These are phyloP conservation scores for Bombyx mandarina DNA, from an alignment of 1,140 invertebrate species.

Conservation along the genomic window DNA sequence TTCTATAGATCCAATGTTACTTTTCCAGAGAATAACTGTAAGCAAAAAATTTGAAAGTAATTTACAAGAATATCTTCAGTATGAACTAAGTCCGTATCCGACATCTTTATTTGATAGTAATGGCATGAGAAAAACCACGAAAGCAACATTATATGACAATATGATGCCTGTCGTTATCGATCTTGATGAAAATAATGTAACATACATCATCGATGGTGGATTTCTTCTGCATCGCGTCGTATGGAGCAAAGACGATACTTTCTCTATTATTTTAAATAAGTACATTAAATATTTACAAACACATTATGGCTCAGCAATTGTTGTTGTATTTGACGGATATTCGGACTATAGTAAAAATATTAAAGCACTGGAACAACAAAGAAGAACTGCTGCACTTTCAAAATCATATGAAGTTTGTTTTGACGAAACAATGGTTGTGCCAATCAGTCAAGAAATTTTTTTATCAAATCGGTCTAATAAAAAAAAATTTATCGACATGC, in stretches of 20 bases:
- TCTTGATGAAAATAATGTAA: conserved; percentile 37
- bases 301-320: conserved; percentile 22
- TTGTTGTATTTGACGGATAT: conserved; percentile 43
- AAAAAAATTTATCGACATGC: conserved; percentile 26
- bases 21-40: conserved; percentile 47
- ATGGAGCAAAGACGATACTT: conserved; percentile 21
- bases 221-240: conserved; percentile 22
- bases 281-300: conserved; percentile 23
- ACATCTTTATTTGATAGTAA: conserved; percentile 45
- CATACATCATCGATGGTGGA: conserved; percentile 35
- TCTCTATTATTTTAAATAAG: conserved; percentile 22
- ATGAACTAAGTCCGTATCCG: conserved; percentile 51
- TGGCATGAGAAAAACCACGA: conserved; percentile 52
- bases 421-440: conserved; percentile 33
- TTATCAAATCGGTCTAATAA: conserved; percentile 39
- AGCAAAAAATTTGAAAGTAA: conserved; percentile 39
- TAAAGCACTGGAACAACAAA: conserved; percentile 25
- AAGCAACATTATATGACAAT: conserved; percentile 39
- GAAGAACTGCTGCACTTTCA: conserved; percentile 29
- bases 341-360: conserved; percentile 22
- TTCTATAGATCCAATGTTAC: conserved; percentile 39
- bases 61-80: conserved; percentile 41
- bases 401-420: conserved; percentile 32
- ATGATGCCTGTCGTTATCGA: conserved; percentile 26
- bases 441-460: conserved; percentile 40